Base-by-base conservation (phyloP, 2,797 vertebrate species). In the Neomorphus geoffroyi region DNA sequence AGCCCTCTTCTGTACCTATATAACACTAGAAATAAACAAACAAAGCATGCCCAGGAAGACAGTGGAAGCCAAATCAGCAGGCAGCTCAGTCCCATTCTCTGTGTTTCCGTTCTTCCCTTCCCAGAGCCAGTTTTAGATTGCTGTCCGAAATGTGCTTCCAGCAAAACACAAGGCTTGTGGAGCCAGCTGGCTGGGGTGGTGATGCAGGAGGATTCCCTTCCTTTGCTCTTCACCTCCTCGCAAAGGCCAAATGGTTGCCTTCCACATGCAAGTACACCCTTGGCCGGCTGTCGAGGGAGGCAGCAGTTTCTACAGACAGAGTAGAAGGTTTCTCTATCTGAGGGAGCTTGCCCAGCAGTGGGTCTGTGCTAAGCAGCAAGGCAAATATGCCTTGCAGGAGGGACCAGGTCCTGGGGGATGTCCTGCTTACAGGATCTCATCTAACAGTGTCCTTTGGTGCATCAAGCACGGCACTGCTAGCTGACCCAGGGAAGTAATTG, bases 231-330 rank as follows among this genome's bases (percentile, higher is more conserved):
- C 28, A 21, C 13, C 57, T 69, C 24, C 56, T 69, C 3, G 0
- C 51, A 45, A 28, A 33, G 57, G n/a, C 65, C 12, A 1, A 7
- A 10, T 5, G n/a, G 33, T 39, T 54, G 33, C 64, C 51, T 32
- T 32, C 32, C 17, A 16, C 2, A 0, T 6, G 17, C 8, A 3
- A 9, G 11, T 19, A 21, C 6, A 0, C 17, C 50, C 58, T 11
- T 21, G 46, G 18, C 24, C 9, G 3, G 57, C 57, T 12, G 17
- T 22, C 1, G 3, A 53, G 27, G 57, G 39, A 54, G 18, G 26
- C 26, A 43, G 51, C n/a, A n/a, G 30, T 6, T 69, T 37, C 17
- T 56, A 66, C 0, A 2, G 45, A 33, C 2, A 0, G 33, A 70
- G 24, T 3, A 71, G 37, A 33, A 64, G 21, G 32, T 51, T 71